Conservation (phyloP, 2,113 vertebrate species). For the Alectura lathami region DNA sequence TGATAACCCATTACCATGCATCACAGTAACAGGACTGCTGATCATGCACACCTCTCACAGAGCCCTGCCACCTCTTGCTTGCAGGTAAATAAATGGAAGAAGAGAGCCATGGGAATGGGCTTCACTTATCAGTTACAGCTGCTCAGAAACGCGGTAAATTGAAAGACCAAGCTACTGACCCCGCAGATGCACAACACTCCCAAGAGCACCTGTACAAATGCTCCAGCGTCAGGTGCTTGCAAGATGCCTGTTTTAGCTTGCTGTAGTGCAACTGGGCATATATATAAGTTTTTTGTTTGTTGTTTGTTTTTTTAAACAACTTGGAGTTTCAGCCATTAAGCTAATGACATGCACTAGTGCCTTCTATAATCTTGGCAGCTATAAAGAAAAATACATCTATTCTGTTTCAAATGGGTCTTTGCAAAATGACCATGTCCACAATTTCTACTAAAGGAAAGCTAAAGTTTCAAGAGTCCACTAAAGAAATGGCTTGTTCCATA, state of each 20-base stretch:
- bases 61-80: neutral
- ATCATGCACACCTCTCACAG: neutral
- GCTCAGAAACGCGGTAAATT: neutral
- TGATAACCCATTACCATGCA: neutral
- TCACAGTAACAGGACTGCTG: neutral
- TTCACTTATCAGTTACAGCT: neutral
- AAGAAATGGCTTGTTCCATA: neutral
- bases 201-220: neutral
- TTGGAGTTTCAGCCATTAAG: neutral
- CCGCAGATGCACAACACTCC: neutral
- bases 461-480: neutral
- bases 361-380: neutral
- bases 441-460: neutral
- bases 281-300: accelerated
- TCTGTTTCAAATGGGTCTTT: neutral
- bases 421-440: accelerated
- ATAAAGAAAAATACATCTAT: neutral
- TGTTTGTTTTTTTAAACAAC: too few species aligned
- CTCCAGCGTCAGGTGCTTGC: neutral
- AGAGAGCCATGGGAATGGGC: neutral
- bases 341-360: neutral
- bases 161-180: neutral
- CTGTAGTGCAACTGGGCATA: neutral
- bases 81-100: neutral
- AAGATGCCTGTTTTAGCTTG: neutral